Evolutionary conservation across 2,797 vertebrate species (phyloP).

Genomic region (Notolabrus celidotus): DNA sequence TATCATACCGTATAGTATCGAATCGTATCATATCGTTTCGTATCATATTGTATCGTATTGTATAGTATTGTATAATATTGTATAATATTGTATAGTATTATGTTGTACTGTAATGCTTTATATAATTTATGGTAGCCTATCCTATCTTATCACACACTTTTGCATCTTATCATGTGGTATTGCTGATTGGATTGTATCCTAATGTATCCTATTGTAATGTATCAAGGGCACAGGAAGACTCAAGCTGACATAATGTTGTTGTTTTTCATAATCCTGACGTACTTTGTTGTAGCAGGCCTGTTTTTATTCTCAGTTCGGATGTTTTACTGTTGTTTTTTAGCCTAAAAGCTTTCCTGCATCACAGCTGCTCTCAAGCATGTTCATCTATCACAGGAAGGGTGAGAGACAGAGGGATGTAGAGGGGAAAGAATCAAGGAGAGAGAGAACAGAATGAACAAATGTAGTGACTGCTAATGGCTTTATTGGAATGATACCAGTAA

Average conservation of each 20-base stretch:
- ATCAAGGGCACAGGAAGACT: constrained; percentile 26
- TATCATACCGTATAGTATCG: too few species aligned
- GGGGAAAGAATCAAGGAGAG: constrained; percentile 1
- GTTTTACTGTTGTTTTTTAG: constrained; percentile 33
- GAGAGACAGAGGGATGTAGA: constrained; percentile 23
- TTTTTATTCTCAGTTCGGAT: constrained; percentile 67
- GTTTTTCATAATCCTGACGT: constrained; percentile 42
- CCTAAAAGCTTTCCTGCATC: constrained; percentile 64
- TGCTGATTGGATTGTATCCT: too few species aligned
- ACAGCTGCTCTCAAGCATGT: constrained; percentile 63
- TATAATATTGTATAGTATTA: too few species aligned
- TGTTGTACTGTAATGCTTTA: too few species aligned
- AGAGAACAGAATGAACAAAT: constrained; percentile 57
- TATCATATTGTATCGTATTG: too few species aligned
- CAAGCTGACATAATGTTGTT: constrained; percentile 36
- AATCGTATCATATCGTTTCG: too few species aligned
- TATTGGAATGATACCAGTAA: constrained; percentile 85
- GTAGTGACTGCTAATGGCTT: constrained; percentile 79
- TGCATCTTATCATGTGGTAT: too few species aligned
- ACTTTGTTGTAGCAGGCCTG: constrained; percentile 53
- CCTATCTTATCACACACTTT: too few species aligned
- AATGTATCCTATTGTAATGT: too few species aligned
- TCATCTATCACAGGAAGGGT: constrained; percentile 64
- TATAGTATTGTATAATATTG: too few species aligned
- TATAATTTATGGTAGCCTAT: too few species aligned